Base-by-base conservation (phyloP, 2,888 invertebrate species). In the Acanthosoma haemorrhoidale region DNA sequence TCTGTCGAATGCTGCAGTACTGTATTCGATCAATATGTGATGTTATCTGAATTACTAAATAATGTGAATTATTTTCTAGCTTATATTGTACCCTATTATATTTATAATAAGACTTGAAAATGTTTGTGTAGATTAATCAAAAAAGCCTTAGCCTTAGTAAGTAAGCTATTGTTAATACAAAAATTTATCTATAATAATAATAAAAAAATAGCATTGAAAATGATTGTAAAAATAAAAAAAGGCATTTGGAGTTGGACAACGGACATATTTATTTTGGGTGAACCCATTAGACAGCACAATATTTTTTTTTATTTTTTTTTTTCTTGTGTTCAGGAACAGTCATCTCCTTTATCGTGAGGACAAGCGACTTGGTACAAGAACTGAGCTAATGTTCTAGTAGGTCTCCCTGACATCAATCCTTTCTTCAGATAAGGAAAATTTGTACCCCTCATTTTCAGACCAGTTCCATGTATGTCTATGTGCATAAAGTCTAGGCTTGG, bases 401-500 rank as follows among this genome's bases (percentile, higher is more conserved):
- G 73, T 6, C 73, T 69, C 3, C 74, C 73, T 6, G 72, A 73
- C 74, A 73, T 74, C 61, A 69, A 70, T 4, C 71, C 72, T 59
- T 72, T 68, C n/a, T 61, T 31, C 16, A 70, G 71, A 68, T 76
- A 76, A 60, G 75, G 75, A 72, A 73, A 75, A 70, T 74, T 75
- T 58, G 73, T 64, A 59, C 70, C 75, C 63, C 70, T 73, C 61
- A 75, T 73, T 68, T 71, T 57, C 11, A 71, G 57, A 5, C 72
- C 74, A 9, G 71, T 68, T 6, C 72, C 74, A 67, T 72, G 69
- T 63, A 70, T 71, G 72, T 70, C 73, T 71, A 74, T 73, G 74
- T 77, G 77, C 74, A 77, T 77, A 75, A 74, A 76, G 74, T 75
- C 75, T 75, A 75, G 74, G 76, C 76, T 76, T 15, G 13, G 34